A percentile compares a stretch with the other conserved stretches of the same genome.
Evolutionary conservation across 1,140 invertebrate genomes (phyloP).

Genomic region (Drosophila tristis): DNA sequence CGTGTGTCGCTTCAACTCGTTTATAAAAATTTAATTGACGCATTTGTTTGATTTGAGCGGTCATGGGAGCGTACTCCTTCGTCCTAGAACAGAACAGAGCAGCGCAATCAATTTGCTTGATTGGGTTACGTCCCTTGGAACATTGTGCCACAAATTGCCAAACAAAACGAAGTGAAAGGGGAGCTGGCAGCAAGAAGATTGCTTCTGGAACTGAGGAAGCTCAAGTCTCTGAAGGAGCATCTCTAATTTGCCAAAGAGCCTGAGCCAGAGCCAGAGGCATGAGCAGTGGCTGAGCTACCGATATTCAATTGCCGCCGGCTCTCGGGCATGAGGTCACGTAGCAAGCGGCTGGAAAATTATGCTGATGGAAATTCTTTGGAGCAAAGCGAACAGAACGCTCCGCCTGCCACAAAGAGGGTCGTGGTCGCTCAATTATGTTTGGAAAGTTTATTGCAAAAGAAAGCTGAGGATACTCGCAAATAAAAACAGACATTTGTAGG

Average conservation of each 20-base stretch:
- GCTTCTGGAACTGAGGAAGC: not conserved
- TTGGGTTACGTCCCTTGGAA: constrained; percentile 61
- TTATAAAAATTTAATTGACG: constrained; percentile 73
- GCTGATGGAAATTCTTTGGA: constrained; percentile 17
- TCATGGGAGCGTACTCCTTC: constrained; percentile 37
- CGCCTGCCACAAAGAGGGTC: too few relatives aligned
- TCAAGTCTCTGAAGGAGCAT: constrained; percentile 12
- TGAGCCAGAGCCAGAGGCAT: too few relatives aligned
- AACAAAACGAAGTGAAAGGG: constrained; percentile 51
- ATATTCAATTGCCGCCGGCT: constrained; percentile 27
- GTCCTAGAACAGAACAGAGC: constrained; percentile 51
- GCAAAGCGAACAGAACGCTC: not conserved
- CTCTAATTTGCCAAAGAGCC: constrained; percentile 23
- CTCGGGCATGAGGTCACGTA: constrained; percentile 35
- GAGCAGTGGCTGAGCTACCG: constrained; percentile 11
- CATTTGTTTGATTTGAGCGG: constrained; percentile 69
- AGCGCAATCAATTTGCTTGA: constrained; percentile 66
- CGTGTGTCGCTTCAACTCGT: constrained; percentile 62
- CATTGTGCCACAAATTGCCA: constrained; percentile 57
- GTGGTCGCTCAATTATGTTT: too few relatives aligned
- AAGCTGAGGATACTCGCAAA: not conserved
- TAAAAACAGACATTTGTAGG: too few relatives aligned
- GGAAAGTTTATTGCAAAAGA: not conserved
- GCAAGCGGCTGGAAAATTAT: constrained; percentile 22
- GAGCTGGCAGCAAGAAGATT: not conserved